Evolutionary conservation across 2,113 vertebrate species (phyloP).

Genomic region (Gopherus flavomarginatus): DNA sequence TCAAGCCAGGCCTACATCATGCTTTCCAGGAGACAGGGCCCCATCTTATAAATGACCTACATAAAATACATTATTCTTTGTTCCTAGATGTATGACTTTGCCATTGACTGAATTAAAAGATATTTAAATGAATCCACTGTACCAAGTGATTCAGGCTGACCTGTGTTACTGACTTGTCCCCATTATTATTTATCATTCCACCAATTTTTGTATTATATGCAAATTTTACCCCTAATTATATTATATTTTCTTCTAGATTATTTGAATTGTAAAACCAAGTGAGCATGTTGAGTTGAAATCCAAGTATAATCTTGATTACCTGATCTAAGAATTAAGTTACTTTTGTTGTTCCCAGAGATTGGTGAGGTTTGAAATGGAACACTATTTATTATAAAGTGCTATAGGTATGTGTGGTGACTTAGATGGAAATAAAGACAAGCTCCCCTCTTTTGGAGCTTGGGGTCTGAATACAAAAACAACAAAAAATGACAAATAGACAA

Average conservation of each 20-base stretch:
- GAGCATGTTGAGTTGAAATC: not conserved
- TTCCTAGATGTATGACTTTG: too few relatives aligned
- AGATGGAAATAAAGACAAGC: not conserved
- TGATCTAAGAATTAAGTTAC: not conserved
- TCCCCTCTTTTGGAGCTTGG: not conserved
- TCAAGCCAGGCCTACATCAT: too few relatives aligned
- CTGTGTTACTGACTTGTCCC: too few relatives aligned
- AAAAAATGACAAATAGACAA: not conserved
- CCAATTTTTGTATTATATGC: not conserved
- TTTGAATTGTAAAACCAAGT: not conserved
- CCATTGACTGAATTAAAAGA: too few relatives aligned
- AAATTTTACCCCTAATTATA: not conserved
- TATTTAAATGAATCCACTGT: too few relatives aligned
- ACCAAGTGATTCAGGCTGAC: too few relatives aligned
- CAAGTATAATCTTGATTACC: not conserved
- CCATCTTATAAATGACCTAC: too few relatives aligned
- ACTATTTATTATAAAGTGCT: not conserved
- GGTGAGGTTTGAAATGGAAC: not conserved
- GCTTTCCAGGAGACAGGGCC: too few relatives aligned
- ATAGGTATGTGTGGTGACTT: not conserved
- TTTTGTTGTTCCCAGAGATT: constrained; percentile 1
- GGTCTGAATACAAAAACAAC: not conserved
- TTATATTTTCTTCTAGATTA: not conserved
- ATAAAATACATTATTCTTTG: too few relatives aligned
- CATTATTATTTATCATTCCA: too few relatives aligned